A percentile compares a stretch with the other conserved stretches of the same genome.
These are phyloP conservation scores for Rhinichthys osculus DNA, from an alignment of 2,797 vertebrate genomes.

Conservation along the genomic window DNA sequence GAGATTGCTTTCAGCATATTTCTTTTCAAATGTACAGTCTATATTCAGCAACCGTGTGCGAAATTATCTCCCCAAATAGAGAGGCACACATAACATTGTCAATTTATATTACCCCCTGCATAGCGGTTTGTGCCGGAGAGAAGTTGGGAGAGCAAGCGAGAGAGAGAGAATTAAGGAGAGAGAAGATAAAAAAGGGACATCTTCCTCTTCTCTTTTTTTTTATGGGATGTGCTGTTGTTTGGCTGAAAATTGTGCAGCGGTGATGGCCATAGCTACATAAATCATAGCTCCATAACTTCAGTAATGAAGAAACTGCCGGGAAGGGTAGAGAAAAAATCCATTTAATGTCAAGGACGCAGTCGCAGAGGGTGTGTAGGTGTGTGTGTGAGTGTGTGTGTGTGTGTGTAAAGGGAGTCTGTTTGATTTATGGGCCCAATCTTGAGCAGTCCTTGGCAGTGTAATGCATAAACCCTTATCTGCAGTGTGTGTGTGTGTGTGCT, in stretches of 20 bases:
- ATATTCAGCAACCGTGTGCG: slow-evolving; percentile 16
- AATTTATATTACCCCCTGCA: slow-evolving; percentile 45
- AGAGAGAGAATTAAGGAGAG: slow-evolving; percentile 37
- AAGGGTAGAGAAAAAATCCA: slow-evolving; percentile 55
- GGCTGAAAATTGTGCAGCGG: slow-evolving; percentile 57
- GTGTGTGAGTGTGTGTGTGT: slow-evolving; percentile 40
- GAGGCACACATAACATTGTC: slow-evolving; percentile 36
- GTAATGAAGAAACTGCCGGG: slow-evolving; percentile 66
- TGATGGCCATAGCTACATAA: slow-evolving; percentile 61
- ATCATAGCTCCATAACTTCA: slow-evolving; percentile 61
- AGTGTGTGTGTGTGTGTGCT: slow-evolving; percentile 28
- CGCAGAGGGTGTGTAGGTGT: slow-evolving; percentile 34
- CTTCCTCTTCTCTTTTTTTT: slow-evolving; percentile 51
- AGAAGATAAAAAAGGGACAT: slow-evolving; percentile 50
- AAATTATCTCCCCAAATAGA: slow-evolving; percentile 36
- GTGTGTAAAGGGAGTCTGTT: slow-evolving; percentile 54
- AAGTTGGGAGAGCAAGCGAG: background rate
- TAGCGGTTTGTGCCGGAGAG: slow-evolving; percentile 35
- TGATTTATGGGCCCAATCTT: slow-evolving; percentile 76
- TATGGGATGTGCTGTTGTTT: slow-evolving; percentile 55
- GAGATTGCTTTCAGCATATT: slow-evolving; percentile 40
- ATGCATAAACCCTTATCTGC: slow-evolving; percentile 79
- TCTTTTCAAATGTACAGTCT: slow-evolving; percentile 32
- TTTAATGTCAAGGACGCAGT: slow-evolving; percentile 66
- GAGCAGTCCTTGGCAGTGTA: slow-evolving; percentile 70